phyloP scores from a whole-genome alignment of 2,113 vertebrate genomes.

The Emydura subglobosa region DNA sequence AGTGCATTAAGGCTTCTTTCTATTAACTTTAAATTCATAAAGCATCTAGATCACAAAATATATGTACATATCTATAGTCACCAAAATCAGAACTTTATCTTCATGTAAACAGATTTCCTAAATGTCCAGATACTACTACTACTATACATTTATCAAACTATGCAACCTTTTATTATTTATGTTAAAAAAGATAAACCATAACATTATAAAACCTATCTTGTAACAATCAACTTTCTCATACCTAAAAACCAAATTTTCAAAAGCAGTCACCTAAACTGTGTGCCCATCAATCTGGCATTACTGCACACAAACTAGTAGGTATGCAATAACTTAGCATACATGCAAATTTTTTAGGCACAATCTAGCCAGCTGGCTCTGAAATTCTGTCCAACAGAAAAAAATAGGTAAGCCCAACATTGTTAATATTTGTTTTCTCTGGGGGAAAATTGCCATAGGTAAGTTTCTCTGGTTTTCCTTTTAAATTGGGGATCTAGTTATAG shows the following conservation, averaged over 20 bases:
- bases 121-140: neutral
- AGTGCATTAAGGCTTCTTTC: too few species aligned
- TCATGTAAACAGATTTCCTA: neutral
- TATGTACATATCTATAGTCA: too few species aligned
- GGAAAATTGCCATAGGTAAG: neutral
- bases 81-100: too few species aligned
- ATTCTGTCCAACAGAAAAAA: neutral
- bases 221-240: neutral
- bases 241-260: neutral
- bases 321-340: too few species aligned
- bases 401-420: neutral
- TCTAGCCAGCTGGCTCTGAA: neutral
- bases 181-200: neutral
- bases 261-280: neutral
- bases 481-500: neutral
- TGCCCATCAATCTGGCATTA: neutral
- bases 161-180: neutral
- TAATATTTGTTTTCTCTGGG: neutral
- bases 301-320: too few species aligned
- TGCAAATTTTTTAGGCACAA: neutral
- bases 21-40: too few species aligned
- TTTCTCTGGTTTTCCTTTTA: neutral
- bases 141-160: neutral
- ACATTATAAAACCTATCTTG: neutral
- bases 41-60: too few species aligned